Conservation (phyloP, 2,113 vertebrate species). For the Oryctolagus cuniculus region mOryCun1.1 NC_091444.1:28678001-28678500, state of each 20-base stretch:
- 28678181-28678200: neutral
- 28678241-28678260: fast-evolving
- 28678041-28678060: neutral
- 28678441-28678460: neutral
- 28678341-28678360: neutral
- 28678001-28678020: neutral
- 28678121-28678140: neutral
- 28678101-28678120: neutral
- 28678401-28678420: neutral
- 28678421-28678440: neutral
- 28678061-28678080: neutral
- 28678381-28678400: conserved; percentile 21
- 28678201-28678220: neutral
- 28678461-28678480: neutral
- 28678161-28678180: neutral
- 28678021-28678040: neutral
- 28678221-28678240: neutral
- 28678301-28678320: neutral
- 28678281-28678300: neutral
- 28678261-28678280: neutral
- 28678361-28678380: neutral
- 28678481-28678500: neutral
- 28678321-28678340: neutral
- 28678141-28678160: neutral
- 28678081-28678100: neutral